These are phyloP conservation scores for Papilio glaucus DNA, from an alignment of 1,140 invertebrate species.

Conservation along the genomic window DNA sequence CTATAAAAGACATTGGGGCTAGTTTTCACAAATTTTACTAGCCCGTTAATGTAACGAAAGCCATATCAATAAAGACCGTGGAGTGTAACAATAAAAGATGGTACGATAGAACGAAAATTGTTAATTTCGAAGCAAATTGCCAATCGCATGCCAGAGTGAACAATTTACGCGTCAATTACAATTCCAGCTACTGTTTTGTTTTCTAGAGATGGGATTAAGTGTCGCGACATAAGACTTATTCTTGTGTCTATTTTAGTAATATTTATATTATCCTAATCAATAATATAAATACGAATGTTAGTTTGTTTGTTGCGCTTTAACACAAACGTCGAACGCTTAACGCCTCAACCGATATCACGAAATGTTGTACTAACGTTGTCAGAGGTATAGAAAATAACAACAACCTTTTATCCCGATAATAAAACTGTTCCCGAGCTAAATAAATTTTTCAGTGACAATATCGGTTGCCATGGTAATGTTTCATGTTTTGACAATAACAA, in stretches of 20 bases:
- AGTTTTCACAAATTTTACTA: not conserved
- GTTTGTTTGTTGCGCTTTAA: too few species aligned
- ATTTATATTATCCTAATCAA: too few species aligned
- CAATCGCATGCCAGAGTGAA: conserved; percentile 27
- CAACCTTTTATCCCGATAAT: too few species aligned
- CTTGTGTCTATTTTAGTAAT: not conserved
- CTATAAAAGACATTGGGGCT: not conserved
- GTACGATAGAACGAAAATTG: conserved; percentile 20
- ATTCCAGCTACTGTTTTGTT: conserved; percentile 14
- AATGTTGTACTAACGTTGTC: too few species aligned
- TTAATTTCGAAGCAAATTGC: conserved; percentile 32
- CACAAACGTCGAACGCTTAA: too few species aligned
- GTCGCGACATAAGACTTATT: not conserved
- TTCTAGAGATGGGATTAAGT: not conserved
- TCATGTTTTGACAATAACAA: too few species aligned
- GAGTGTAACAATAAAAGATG: conserved; percentile 24
- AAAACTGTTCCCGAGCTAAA: too few species aligned
- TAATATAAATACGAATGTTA: too few species aligned
- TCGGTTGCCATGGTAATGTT: too few species aligned
- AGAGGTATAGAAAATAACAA: too few species aligned
- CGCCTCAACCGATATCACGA: too few species aligned
- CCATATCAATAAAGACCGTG: not conserved
- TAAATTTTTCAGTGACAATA: too few species aligned
- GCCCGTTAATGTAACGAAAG: not conserved
- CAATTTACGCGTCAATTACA: conserved; percentile 34